Conservation (phyloP, 2,113 vertebrate genomes). For the Protobothrops mucrosquamatus region DNA sequence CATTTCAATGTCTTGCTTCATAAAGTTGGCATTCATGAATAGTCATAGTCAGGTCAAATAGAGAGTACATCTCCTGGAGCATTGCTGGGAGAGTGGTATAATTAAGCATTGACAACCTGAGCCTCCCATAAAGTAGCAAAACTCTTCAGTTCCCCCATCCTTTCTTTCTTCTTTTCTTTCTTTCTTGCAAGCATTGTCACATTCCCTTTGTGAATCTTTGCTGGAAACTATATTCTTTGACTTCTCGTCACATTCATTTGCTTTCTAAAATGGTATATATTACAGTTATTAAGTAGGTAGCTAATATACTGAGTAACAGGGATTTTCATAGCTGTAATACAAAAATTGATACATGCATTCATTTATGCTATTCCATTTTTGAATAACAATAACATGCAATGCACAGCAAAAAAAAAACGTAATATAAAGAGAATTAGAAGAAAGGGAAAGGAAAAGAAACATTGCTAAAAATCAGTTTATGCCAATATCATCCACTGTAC, state of each 20-base stretch:
- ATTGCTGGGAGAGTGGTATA: not conserved
- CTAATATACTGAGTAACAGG: not conserved
- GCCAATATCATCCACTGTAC: not conserved
- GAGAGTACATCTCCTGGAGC: constrained; percentile 7
- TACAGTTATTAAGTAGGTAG: not conserved
- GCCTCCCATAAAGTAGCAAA: not conserved
- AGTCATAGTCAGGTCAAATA: constrained; percentile 8
- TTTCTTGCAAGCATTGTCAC: not conserved
- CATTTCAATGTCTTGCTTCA: constrained; percentile 20
- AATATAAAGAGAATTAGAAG: not conserved
- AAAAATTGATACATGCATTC: not conserved
- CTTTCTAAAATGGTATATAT: constrained; percentile 4
- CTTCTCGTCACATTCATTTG: not conserved
- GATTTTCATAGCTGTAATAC: not conserved
- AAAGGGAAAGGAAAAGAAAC: not conserved
- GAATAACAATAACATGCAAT: not conserved
- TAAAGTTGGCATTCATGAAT: constrained; percentile 12
- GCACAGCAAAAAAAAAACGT: not conserved
- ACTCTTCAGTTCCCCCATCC: not conserved
- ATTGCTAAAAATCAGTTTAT: not conserved
- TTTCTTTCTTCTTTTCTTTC: not conserved
- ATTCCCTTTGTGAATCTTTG: not conserved
- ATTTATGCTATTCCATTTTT: not conserved
- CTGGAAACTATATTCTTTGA: not conserved
- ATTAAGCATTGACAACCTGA: not conserved